Percentiles rank a stretch among this genome's conserved stretches.
phyloP scores from a whole-genome alignment of 2,888 invertebrate species.

The Iphiclides podalirius region DNA sequence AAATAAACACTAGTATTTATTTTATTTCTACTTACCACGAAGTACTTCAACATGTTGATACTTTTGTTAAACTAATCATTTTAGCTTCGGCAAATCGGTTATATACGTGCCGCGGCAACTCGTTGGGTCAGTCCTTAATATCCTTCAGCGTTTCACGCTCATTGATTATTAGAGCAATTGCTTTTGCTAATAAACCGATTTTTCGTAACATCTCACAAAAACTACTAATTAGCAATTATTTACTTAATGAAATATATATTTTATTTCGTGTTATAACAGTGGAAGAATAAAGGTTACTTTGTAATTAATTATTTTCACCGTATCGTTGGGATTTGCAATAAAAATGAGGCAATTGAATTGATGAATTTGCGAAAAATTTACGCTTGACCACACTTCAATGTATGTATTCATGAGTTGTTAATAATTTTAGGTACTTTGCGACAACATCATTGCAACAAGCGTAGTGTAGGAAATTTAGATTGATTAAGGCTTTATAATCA shows the following conservation, averaged over 20 bases:
- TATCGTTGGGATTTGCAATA: constrained; percentile 8
- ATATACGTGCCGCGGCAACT: constrained; percentile 48
- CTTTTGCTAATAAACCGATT: constrained; percentile 24
- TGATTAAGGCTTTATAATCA: no score
- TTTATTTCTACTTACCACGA: constrained; percentile 64
- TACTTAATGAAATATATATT: constrained; percentile 17
- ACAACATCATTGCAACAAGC: constrained; percentile 1
- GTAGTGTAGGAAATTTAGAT: no score
- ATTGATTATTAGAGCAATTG: constrained; percentile 57
- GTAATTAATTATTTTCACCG: constrained; percentile 21
- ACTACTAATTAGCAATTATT: constrained; percentile 1
- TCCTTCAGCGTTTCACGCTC: constrained; percentile 64
- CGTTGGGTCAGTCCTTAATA: constrained; percentile 54
- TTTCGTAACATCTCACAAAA: constrained; percentile 47
- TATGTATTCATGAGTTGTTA: constrained; percentile 19
- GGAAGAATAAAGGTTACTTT: background rate
- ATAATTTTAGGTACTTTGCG: constrained; percentile 9
- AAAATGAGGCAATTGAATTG: constrained; percentile 14
- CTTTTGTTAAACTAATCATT: constrained; percentile 23
- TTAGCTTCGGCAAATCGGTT: constrained; percentile 36
- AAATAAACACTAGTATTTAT: no score
- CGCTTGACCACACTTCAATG: constrained; percentile 18
- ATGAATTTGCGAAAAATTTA: constrained; percentile 11
- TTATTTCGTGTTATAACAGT: background rate
- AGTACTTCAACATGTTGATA: constrained; percentile 55